Conservation (phyloP, 2,113 vertebrate species). For the Dendropsophus ebraccatus region DNA sequence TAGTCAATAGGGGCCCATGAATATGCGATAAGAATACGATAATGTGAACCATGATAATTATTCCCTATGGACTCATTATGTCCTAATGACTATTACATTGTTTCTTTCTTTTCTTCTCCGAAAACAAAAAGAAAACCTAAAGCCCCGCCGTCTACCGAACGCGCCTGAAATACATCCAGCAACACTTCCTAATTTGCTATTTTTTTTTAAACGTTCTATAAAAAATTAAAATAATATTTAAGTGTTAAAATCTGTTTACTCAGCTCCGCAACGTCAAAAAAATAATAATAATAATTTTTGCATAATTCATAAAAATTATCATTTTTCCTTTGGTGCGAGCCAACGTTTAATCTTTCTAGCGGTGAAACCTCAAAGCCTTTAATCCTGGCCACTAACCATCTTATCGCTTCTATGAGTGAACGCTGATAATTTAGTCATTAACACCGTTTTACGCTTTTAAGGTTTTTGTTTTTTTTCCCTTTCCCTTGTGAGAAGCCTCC, state of each 20-base stretch:
- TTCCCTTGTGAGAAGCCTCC: conserved; percentile 37
- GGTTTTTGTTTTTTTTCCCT: conserved; percentile 27
- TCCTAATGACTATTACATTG: no score
- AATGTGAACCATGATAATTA: no score
- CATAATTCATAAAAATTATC: background rate
- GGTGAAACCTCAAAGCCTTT: conserved; percentile 42
- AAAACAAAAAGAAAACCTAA: no score
- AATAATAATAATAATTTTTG: background rate
- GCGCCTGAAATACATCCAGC: no score
- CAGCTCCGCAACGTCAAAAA: background rate
- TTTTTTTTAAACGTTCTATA: no score
- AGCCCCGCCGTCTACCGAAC: no score
- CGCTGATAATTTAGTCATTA: conserved; percentile 71
- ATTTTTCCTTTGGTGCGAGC: background rate
- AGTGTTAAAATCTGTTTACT: background rate
- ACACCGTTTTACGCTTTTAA: conserved; percentile 14
- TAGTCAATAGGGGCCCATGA: no score
- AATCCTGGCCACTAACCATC: conserved; percentile 56
- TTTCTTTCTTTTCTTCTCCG: no score
- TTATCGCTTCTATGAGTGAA: conserved; percentile 53
- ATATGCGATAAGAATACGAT: no score
- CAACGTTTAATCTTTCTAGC: background rate
- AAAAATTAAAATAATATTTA: no score
- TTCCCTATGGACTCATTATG: no score
- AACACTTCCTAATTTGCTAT: no score